Evolutionary conservation across 1,140 invertebrate species (phyloP).

Genomic region (Platyscapa corneri): DNA sequence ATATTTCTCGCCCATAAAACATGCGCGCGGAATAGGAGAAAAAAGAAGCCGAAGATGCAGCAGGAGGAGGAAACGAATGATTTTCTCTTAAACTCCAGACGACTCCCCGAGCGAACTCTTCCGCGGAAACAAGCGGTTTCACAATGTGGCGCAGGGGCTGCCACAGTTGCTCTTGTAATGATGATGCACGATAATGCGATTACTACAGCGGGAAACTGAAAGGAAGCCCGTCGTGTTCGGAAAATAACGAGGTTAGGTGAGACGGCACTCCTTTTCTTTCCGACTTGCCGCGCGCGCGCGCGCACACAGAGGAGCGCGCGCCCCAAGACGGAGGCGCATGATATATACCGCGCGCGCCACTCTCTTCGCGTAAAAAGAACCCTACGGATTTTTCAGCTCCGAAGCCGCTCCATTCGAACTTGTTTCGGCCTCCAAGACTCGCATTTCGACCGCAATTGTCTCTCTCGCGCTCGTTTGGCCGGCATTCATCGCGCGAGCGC

Average conservation of each 20-base stretch:
- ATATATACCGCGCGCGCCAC: neutral
- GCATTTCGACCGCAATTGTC: neutral
- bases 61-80: neutral
- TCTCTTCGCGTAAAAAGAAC: neutral
- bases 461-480: neutral
- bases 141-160: neutral
- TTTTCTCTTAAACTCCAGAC: constrained; percentile 30
- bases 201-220: constrained; percentile 51
- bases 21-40: no score
- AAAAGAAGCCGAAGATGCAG: no score
- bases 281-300: neutral
- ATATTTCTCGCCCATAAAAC: neutral
- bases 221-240: constrained; percentile 46
- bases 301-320: no score
- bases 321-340: neutral
- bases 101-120: neutral
- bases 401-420: neutral
- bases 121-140: constrained; percentile 36
- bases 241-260: constrained; percentile 48
- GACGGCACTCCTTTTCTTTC: neutral
- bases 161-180: constrained; percentile 36
- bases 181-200: constrained; percentile 58
- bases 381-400: constrained; percentile 26
- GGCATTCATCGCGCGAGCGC: constrained; percentile 12
- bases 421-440: neutral